Percentiles rank a stretch among this genome's conserved stretches.
phyloP scores from a whole-genome alignment of 2,888 invertebrate genomes.

The Icerya purchasi region DNA sequence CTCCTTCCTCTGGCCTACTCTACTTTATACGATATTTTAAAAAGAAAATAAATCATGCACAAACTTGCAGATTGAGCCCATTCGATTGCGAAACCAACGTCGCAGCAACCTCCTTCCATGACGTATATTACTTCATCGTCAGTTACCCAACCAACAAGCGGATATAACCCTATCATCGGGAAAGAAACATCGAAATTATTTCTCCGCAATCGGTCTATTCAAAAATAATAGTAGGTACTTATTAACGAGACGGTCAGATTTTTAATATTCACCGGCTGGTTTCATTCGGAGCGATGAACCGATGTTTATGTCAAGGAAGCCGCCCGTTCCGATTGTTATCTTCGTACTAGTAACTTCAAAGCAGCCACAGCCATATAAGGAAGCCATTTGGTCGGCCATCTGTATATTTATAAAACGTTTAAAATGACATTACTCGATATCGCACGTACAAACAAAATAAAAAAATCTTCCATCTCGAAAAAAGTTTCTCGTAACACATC shows the following conservation, averaged over 20 bases:
- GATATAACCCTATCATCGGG: slow-evolving; percentile 72
- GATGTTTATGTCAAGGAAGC: slow-evolving; percentile 69
- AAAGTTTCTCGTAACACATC: no score
- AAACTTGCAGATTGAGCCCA: slow-evolving; percentile 59
- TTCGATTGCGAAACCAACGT: slow-evolving; percentile 66
- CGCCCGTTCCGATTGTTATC: slow-evolving; percentile 77
- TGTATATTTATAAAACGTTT: no score
- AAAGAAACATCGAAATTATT: no score
- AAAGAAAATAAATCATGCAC: slow-evolving; percentile 10
- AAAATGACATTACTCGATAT: no score
- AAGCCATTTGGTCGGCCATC: slow-evolving; percentile 76
- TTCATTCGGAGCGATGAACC: slow-evolving; percentile 25
- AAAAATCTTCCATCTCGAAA: no score
- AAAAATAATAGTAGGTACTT: no score
- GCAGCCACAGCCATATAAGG: slow-evolving; percentile 70
- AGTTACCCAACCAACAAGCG: slow-evolving; percentile 70
- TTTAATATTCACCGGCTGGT: slow-evolving; percentile 1
- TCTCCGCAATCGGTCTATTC: no score
- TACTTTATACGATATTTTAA: no score
- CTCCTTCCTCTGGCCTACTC: no score
- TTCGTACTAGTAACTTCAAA: slow-evolving; percentile 58
- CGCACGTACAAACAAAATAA: no score
- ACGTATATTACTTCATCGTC: slow-evolving; percentile 40
- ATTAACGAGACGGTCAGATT: no score
- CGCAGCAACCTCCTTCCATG: slow-evolving; percentile 69